Conservation (phyloP, 2,888 invertebrate species). For the Cancer borealis region DNA sequence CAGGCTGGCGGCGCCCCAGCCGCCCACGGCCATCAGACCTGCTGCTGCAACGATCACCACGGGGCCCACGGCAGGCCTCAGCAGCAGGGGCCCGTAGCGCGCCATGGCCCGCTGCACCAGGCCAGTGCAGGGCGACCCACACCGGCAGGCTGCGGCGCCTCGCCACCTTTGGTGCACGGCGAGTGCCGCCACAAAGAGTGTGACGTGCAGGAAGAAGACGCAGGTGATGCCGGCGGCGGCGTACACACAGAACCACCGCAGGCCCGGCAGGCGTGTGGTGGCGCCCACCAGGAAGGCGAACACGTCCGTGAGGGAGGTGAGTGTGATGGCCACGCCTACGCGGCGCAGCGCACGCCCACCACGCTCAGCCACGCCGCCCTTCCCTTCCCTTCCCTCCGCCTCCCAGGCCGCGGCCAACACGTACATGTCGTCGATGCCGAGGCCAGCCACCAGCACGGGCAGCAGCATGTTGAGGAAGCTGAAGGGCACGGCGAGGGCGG, state of each 20-base stretch:
- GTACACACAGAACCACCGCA: constrained; percentile 90
- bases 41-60: constrained; percentile 80
- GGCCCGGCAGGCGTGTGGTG: constrained; percentile 88
- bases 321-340: constrained; percentile 90
- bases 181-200: constrained; percentile 89
- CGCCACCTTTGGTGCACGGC: constrained; percentile 84
- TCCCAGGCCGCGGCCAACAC: constrained; percentile 91
- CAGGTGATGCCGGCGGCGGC: constrained; percentile 89
- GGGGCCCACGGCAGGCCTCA: constrained; percentile 80
- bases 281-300: constrained; percentile 89
- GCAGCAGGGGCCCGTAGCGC: constrained; percentile 24
- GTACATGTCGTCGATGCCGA: constrained; percentile 91
- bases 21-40: constrained; percentile 42
- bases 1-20: constrained; percentile 80
- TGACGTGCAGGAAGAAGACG: constrained; percentile 88
- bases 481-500: constrained; percentile 86
- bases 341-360: constrained; percentile 87
- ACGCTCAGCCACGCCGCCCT: constrained; percentile 79
- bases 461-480: constrained; percentile 90
- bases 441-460: constrained; percentile 89
- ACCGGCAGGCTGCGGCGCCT: constrained; percentile 78
- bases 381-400: constrained; percentile 79
- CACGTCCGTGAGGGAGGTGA: constrained; percentile 90
- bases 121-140: neutral
- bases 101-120: neutral